Evolutionary conservation across 2,113 vertebrate genomes (phyloP).

Genomic region (Larimichthys crocea): DNA sequence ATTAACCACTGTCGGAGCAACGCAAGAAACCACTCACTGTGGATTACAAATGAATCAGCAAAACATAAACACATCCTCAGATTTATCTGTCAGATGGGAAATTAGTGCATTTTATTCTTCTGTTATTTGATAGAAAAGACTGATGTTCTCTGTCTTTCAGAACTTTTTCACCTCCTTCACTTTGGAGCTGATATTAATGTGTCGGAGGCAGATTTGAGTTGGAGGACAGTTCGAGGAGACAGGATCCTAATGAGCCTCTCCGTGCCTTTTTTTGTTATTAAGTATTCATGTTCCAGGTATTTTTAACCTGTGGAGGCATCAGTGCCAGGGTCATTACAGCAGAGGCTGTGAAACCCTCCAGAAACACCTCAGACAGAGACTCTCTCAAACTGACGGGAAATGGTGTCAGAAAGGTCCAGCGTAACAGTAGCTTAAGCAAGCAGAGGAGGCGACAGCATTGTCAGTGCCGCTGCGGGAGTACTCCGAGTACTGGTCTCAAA

Average conservation of each 20-base stretch:
- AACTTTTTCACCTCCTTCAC: conserved; percentile 10
- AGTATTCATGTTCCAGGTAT: conserved; percentile 75
- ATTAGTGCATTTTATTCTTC: background rate
- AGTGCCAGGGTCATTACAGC: conserved; percentile 42
- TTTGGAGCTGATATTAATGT: conserved; percentile 4
- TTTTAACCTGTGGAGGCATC: conserved; percentile 70
- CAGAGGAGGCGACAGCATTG: background rate
- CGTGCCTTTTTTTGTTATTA: conserved; percentile 52
- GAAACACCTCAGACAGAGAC: conserved; percentile 32
- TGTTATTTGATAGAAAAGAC: background rate
- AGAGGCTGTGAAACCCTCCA: conserved; percentile 5
- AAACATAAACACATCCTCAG: conserved; percentile 19
- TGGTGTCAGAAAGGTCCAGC: background rate
- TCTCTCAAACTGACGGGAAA: conserved; percentile 1
- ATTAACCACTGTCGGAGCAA: conserved; percentile 57
- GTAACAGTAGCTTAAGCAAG: background rate
- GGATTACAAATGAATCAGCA: conserved; percentile 22
- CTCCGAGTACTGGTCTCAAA: background rate
- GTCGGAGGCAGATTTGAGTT: conserved; percentile 24
- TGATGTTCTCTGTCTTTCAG: conserved; percentile 16
- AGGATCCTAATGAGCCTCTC: conserved; percentile 49
- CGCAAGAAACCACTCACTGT: conserved; percentile 16
- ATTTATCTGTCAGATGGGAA: background rate
- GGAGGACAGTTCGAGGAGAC: conserved; percentile 22
- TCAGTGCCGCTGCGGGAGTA: background rate